A percentile compares a stretch with the other conserved stretches of the same genome.
Conservation (phyloP, 1,140 invertebrate species). For the Aphelenchoides fujianensis region DNA sequence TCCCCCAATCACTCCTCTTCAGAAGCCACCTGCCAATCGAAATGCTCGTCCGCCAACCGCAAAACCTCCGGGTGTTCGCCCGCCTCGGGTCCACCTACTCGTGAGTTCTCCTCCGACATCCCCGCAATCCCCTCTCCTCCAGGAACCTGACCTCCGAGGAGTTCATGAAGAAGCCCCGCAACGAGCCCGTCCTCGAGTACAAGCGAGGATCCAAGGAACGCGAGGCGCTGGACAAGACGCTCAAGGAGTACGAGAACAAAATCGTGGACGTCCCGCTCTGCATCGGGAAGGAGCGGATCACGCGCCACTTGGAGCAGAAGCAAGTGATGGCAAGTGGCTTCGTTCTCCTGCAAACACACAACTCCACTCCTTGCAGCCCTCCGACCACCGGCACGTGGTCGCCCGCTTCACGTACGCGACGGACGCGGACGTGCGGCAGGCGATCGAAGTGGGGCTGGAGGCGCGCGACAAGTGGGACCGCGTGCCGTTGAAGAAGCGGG, state of each 20-base stretch:
- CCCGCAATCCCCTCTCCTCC: background rate
- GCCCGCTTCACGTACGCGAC: constrained; percentile 55
- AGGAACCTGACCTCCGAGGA: constrained; percentile 59
- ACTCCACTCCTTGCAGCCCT: constrained; percentile 48
- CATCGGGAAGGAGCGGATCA: constrained; percentile 57
- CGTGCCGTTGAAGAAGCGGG: constrained; percentile 67
- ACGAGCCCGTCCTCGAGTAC: constrained; percentile 70
- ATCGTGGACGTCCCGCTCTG: constrained; percentile 48
- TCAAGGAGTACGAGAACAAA: constrained; percentile 66
- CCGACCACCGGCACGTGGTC: constrained; percentile 48
- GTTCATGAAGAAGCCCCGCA: constrained; percentile 63
- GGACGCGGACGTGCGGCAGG: constrained; percentile 50
- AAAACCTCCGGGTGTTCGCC: background rate
- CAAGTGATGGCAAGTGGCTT: constrained; percentile 56
- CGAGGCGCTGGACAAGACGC: constrained; percentile 71
- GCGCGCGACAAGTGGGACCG: constrained; percentile 49
- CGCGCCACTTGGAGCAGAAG: constrained; percentile 43
- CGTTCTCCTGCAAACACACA: constrained; percentile 5
- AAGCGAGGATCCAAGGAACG: constrained; percentile 79
- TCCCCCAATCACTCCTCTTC: no score
- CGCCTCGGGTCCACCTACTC: constrained; percentile 4
- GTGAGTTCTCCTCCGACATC: constrained; percentile 2
- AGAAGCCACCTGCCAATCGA: no score
- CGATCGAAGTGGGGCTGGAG: constrained; percentile 49
- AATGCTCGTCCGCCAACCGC: background rate